Evolutionary conservation across 2,888 invertebrate genomes (phyloP), one percentile per base, ranked within the genome.

Genomic region (Crematogaster levior): DNA sequence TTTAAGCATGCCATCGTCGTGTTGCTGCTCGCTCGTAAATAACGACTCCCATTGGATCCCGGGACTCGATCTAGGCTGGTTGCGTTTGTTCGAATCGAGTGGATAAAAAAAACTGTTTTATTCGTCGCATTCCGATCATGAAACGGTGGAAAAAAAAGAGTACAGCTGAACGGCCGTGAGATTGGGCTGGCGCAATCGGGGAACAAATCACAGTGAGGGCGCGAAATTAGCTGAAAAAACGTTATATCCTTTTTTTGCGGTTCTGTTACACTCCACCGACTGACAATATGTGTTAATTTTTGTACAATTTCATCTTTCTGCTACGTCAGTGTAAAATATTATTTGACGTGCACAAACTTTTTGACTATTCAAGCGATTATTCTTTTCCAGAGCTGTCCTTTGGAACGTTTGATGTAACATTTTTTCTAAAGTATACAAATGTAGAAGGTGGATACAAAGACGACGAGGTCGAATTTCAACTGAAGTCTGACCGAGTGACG

Each of bases 1-100:
- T 85, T 82, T 66, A 48, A 85, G 80, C 72, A 43, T 37, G 48
- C 51, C 63, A 63, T 65, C 53, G 37, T 48, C 53, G 46, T 48
- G 18, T 53, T 48, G 72, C 65, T 34, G 84, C 51, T 70, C 37
- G 56, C 70, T 85, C 85, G 60, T 85, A 85, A 85, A 85, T 85
- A 85, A 85, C 72, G 61, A 37, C 24, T 40, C 61, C 70, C 21
- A 37, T 60, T 60, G 66, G 51, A 75, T 85, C 46, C 56, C 43
- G 56, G 9, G 34, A 79, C 43, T 70, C 56, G 77, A 58, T 74
- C 61, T 74, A 61, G 70, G 24, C 56, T 21, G 70, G 18, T 56
- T 30, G 56, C 70, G 43, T 68, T 79, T 79, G 43, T 68, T 12
- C 56, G 21, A 68, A 56, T 30, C n/a, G 40, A 30, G 34, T 79